These are phyloP conservation scores for Galago senegalensis DNA, from an alignment of 2,797 vertebrate species.

Conservation along the genomic window DNA sequence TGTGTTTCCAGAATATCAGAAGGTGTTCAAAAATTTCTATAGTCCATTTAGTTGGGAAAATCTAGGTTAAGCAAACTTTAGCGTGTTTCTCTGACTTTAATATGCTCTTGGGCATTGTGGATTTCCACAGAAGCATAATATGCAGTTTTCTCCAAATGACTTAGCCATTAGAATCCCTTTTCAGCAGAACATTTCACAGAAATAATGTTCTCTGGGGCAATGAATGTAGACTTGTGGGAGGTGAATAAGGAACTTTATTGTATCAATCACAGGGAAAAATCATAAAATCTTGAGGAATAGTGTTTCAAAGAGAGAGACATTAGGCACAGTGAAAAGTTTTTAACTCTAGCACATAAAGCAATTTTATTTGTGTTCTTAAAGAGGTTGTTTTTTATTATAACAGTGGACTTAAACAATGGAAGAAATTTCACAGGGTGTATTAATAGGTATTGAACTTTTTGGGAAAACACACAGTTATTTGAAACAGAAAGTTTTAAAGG, in stretches of 20 bases:
- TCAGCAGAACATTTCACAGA: slow-evolving; percentile 63
- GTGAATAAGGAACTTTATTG: slow-evolving; percentile 36
- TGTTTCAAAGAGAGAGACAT: not conserved
- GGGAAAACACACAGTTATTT: not conserved
- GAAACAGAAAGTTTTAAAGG: not conserved
- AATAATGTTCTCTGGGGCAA: slow-evolving; percentile 66
- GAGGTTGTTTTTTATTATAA: not conserved
- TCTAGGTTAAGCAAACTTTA: slow-evolving; percentile 72
- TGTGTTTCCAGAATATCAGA: slow-evolving; percentile 44
- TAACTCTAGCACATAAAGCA: not conserved
- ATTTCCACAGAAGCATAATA: slow-evolving; percentile 54
- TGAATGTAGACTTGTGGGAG: slow-evolving; percentile 44
- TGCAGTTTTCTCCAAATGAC: slow-evolving; percentile 62
- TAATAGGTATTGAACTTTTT: not conserved
- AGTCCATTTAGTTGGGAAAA: slow-evolving; percentile 61
- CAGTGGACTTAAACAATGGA: not conserved
- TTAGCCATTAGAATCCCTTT: slow-evolving; percentile 66
- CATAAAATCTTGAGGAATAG: slow-evolving; percentile 43
- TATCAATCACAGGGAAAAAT: slow-evolving; percentile 62
- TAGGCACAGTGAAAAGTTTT: not conserved
- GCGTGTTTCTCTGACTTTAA: slow-evolving; percentile 64
- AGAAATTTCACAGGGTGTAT: not conserved
- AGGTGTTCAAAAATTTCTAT: slow-evolving; percentile 35
- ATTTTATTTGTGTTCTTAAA: slow-evolving; percentile 38
- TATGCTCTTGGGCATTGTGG: slow-evolving; percentile 57